Evolutionary conservation across 2,113 vertebrate genomes (phyloP).

Genomic region (Callipepla squamata): DNA sequence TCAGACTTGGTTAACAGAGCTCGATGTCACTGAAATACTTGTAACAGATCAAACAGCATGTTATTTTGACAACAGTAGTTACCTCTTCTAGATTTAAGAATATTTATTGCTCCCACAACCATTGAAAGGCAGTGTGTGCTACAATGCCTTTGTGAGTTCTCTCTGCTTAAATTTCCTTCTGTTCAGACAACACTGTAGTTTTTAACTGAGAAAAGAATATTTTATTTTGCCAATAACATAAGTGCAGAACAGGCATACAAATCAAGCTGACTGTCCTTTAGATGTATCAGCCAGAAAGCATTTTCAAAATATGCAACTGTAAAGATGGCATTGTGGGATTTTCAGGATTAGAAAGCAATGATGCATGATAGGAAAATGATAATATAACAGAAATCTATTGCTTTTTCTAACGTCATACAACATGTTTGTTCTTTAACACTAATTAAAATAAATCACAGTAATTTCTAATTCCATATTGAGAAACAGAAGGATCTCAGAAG

Average conservation of each 20-base stretch:
- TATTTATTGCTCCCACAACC: neutral
- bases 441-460: neutral
- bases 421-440: neutral
- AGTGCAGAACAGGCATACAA: neutral
- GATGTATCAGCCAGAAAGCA: fast-evolving
- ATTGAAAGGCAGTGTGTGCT: neutral
- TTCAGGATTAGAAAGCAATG: neutral
- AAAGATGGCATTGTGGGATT: neutral
- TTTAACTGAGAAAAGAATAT: neutral
- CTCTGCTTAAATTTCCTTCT: neutral
- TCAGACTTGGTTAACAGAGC: neutral
- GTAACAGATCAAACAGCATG: neutral
- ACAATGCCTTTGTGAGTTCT: neutral
- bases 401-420: neutral
- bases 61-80: neutral
- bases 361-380: neutral
- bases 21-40: neutral
- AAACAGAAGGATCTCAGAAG: neutral
- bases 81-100: neutral
- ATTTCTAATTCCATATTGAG: neutral
- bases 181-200: neutral
- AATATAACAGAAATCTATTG: neutral
- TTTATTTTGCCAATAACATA: neutral
- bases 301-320: neutral
- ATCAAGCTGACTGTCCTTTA: neutral